Percentiles rank a stretch among this genome's conserved stretches.
Evolutionary conservation across 2,797 vertebrate species (phyloP).

Genomic region (Tenualosa thibaudeaui): DNA sequence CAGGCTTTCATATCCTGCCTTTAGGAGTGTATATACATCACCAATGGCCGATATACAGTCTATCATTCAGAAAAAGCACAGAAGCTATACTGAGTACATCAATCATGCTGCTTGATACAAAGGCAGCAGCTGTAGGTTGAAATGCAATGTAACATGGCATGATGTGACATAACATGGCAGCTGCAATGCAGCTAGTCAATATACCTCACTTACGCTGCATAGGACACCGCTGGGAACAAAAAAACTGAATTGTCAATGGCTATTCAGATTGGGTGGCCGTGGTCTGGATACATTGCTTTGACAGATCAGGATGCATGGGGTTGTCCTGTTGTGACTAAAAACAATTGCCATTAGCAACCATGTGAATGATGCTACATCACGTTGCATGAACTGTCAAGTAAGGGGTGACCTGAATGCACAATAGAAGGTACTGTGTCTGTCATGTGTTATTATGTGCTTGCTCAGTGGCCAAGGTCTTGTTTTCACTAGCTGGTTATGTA

Average conservation of each 20-base stretch:
- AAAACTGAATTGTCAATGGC: background rate
- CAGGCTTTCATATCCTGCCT: background rate
- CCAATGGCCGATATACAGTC: background rate
- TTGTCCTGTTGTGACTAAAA: background rate
- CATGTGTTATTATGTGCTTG: background rate
- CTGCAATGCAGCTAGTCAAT: background rate
- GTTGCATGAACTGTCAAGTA: background rate
- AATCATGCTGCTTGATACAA: background rate
- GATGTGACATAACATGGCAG: background rate
- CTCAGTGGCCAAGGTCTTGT: background rate
- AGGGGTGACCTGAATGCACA: background rate
- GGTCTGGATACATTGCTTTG: background rate
- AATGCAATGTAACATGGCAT: background rate
- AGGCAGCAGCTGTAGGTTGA: background rate
- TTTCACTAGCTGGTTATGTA: background rate
- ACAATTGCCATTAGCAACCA: slow-evolving; percentile 1
- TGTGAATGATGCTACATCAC: slow-evolving; percentile 9
- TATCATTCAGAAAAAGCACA: background rate
- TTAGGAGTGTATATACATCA: background rate
- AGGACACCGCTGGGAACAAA: background rate
- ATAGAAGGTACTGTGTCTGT: background rate
- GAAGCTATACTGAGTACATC: background rate
- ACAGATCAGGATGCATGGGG: background rate
- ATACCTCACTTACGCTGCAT: background rate
- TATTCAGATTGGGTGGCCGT: background rate